Percentiles rank a stretch among this genome's conserved stretches.
Conservation (phyloP, 2,797 vertebrate genomes). For the Muscicapa striata region DNA sequence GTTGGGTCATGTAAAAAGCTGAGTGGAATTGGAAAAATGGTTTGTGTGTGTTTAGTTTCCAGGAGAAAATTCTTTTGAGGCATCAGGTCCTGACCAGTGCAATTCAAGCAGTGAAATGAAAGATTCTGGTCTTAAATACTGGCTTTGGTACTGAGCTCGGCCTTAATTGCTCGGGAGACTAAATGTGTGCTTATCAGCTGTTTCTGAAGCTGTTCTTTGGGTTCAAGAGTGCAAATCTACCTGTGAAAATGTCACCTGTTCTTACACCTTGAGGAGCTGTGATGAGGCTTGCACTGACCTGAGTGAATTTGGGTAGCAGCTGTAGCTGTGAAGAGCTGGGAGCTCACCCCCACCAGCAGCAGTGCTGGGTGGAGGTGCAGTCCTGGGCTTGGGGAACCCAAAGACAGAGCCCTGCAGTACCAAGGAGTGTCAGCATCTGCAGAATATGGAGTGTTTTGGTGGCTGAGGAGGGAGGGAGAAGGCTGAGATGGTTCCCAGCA, state of each 20-base stretch:
- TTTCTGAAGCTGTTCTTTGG: not conserved
- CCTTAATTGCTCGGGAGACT: not conserved
- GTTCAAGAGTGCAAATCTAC: not conserved
- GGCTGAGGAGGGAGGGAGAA: not conserved
- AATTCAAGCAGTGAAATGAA: not conserved
- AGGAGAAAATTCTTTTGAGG: not conserved
- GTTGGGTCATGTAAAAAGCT: not conserved
- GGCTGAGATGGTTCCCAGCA: not conserved
- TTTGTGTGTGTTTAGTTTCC: not conserved
- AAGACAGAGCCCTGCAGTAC: not conserved
- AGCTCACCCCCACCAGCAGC: not conserved
- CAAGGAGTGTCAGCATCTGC: not conserved
- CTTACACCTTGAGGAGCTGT: not conserved
- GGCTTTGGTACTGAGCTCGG: not conserved
- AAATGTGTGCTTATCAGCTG: not conserved
- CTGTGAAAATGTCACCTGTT: not conserved
- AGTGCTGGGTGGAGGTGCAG: not conserved
- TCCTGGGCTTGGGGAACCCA: not conserved
- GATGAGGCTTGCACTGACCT: rapidly evolving
- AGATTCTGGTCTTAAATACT: not conserved
- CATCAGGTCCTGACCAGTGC: not conserved
- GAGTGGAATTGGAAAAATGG: not conserved
- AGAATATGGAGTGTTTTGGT: not conserved
- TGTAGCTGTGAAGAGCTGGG: not conserved
- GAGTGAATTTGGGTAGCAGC: rapidly evolving